Conservation (phyloP, 2,888 invertebrate genomes). For the Orthosia gracilis region DNA sequence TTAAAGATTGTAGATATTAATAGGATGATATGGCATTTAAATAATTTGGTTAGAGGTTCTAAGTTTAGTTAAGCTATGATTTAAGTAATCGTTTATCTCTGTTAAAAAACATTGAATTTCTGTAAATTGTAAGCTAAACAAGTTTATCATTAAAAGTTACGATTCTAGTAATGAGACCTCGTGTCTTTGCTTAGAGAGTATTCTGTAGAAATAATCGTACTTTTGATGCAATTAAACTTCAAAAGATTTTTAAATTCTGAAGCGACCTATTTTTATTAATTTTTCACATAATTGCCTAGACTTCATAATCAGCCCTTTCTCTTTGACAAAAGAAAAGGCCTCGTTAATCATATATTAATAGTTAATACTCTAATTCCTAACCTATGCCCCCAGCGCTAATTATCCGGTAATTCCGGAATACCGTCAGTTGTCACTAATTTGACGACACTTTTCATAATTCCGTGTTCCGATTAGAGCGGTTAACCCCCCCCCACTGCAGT, state of each 20-base stretch:
- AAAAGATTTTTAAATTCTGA: too few relatives aligned
- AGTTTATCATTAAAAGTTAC: too few relatives aligned
- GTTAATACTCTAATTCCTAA: slow-evolving; percentile 56
- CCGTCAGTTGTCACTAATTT: slow-evolving; percentile 64
- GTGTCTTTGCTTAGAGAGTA: not conserved
- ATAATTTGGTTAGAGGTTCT: slow-evolving; percentile 6
- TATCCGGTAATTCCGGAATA: slow-evolving; percentile 62
- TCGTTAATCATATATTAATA: slow-evolving; percentile 48
- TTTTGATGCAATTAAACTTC: too few relatives aligned
- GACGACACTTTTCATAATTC: slow-evolving; percentile 77
- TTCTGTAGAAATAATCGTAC: too few relatives aligned
- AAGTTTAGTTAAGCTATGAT: slow-evolving; percentile 1
- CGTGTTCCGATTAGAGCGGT: slow-evolving; percentile 70
- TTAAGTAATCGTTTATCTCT: not conserved
- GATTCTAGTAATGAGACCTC: not conserved
- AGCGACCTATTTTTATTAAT: too few relatives aligned
- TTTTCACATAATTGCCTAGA: not conserved
- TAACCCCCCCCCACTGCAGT: slow-evolving; percentile 51
- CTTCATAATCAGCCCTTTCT: slow-evolving; percentile 21
- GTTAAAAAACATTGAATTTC: not conserved
- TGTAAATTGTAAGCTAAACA: too few relatives aligned
- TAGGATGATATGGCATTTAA: slow-evolving; percentile 2
- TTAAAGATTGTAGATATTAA: not conserved
- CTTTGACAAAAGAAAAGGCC: slow-evolving; percentile 16
- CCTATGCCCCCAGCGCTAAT: slow-evolving; percentile 57